phyloP scores from a whole-genome alignment of 2,113 vertebrate genomes.

The Leptocoma aspasia region DNA sequence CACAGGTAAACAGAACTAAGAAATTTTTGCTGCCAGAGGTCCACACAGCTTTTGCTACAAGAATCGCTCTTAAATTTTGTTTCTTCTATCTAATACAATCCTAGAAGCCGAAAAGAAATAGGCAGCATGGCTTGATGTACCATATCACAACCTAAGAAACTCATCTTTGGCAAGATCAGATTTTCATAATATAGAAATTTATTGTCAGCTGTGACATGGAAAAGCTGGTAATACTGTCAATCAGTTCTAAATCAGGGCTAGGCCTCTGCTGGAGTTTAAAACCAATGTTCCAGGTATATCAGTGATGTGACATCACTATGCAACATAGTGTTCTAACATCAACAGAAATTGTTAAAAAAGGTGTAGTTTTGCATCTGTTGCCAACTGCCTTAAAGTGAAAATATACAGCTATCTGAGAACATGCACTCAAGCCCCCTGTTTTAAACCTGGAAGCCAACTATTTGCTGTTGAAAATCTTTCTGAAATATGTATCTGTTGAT shows the following conservation, averaged over 20 bases:
- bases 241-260: background rate
- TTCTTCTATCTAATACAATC: background rate
- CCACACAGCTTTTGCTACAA: background rate
- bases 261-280: background rate
- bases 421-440: background rate
- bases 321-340: background rate
- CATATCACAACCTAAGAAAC: background rate
- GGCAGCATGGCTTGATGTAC: background rate
- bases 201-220: background rate
- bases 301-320: background rate
- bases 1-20: background rate
- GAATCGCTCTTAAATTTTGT: background rate
- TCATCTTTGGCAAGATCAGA: background rate
- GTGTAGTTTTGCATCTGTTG: background rate
- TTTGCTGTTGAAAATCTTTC: background rate
- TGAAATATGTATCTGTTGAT: background rate
- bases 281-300: background rate
- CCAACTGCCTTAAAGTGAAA: background rate
- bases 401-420: background rate
- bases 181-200: background rate
- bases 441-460: background rate
- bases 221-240: background rate
- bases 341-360: background rate
- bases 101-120: background rate
- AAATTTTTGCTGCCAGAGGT: background rate